Percentiles rank a stretch among this genome's conserved stretches.
These are phyloP conservation scores for Cliona cf. orientalis DNA, from an alignment of 37 sponge, comb jelly and placozoan genomes.

Conservation along the genomic window DNA sequence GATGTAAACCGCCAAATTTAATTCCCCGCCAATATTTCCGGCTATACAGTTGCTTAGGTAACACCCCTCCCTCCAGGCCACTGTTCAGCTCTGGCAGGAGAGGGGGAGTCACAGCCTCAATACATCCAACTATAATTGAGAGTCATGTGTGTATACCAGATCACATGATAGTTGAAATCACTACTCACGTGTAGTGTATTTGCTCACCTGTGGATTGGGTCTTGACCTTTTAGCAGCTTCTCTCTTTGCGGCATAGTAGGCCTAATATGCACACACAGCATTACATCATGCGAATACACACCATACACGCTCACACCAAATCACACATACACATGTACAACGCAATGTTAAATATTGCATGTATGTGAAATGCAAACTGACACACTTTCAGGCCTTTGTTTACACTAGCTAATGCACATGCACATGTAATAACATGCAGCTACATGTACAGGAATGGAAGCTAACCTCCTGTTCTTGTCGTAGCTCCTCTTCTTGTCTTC, in stretches of 20 bases:
- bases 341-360: background rate
- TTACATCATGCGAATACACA: background rate
- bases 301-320: background rate
- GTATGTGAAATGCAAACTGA: no score
- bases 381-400: no score
- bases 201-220: background rate
- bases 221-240: constrained; percentile 37
- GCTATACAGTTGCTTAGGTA: no score
- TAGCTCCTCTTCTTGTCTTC: constrained; percentile 57
- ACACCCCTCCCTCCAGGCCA: no score
- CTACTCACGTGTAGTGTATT: background rate
- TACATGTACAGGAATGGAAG: background rate
- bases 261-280: background rate
- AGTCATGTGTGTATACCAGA: background rate
- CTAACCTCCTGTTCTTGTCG: constrained; percentile 45
- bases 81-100: background rate
- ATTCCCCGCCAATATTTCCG: no score
- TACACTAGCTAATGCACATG: no score
- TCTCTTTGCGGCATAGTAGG: constrained; percentile 52
- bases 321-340: background rate
- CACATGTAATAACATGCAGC: no score
- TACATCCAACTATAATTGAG: background rate
- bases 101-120: background rate
- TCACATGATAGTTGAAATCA: no score
- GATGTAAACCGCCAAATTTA: no score